Percentiles rank a stretch among this genome's conserved stretches.
Evolutionary conservation across 2,888 invertebrate species (phyloP).

Genomic region (Lomographa bimaculata): DNA sequence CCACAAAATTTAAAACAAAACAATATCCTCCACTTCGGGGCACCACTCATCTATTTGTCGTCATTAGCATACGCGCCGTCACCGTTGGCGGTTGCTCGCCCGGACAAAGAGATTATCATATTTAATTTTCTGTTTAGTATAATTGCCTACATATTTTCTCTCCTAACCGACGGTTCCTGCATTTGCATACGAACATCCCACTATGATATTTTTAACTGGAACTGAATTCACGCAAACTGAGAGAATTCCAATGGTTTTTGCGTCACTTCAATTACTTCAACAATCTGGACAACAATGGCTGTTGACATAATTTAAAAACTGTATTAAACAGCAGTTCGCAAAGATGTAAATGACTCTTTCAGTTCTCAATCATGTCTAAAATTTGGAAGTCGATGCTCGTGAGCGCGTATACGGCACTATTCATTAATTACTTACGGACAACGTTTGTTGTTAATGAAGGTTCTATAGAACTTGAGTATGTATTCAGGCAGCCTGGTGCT

Average conservation of each 20-base stretch:
- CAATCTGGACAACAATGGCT: slow-evolving; percentile 8
- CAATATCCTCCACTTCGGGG: slow-evolving; percentile 33
- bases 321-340: not conserved
- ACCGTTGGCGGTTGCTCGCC: slow-evolving; percentile 37
- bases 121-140: slow-evolving; percentile 74
- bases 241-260: slow-evolving; percentile 5
- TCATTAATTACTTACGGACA: slow-evolving; percentile 47
- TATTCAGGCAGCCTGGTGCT: slow-evolving; percentile 33
- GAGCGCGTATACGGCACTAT: slow-evolving; percentile 43
- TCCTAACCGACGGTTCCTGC: slow-evolving; percentile 43
- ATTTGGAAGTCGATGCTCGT: slow-evolving; percentile 46
- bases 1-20: slow-evolving; percentile 34
- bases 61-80: slow-evolving; percentile 63
- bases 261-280: slow-evolving; percentile 8
- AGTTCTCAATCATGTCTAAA: slow-evolving; percentile 49
- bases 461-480: slow-evolving; percentile 52
- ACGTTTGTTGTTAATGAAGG: slow-evolving; percentile 36
- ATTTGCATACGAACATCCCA: slow-evolving; percentile 53
- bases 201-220: slow-evolving; percentile 17
- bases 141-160: slow-evolving; percentile 66
- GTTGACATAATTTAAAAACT: slow-evolving; percentile 7
- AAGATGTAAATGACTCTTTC: not conserved
- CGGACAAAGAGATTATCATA: slow-evolving; percentile 70
- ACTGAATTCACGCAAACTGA: not conserved
- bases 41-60: slow-evolving; percentile 57